Evolutionary conservation across 2,888 invertebrate genomes (phyloP).

Genomic region (Neria commutata): DNA sequence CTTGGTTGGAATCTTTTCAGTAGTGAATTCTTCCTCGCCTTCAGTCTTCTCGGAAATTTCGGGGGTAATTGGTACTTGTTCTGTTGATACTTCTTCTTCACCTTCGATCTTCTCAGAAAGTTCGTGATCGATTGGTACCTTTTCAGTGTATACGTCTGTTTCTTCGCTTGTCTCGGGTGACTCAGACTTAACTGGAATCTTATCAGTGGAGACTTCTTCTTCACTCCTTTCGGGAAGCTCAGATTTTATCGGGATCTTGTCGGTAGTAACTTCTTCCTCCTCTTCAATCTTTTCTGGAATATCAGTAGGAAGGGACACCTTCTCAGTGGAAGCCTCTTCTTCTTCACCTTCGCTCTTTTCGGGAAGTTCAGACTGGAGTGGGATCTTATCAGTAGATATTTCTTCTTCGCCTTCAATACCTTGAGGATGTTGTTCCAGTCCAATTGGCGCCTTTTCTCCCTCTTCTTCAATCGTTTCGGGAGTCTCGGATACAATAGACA

Average conservation of each 20-base stretch:
- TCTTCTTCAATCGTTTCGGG: slow-evolving; percentile 14
- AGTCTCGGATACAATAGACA: slow-evolving; percentile 7
- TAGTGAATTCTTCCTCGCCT: too few species aligned
- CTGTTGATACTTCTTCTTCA: too few species aligned
- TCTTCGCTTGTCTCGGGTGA: slow-evolving; percentile 15
- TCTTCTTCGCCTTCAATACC: neutral
- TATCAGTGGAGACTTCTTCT: neutral
- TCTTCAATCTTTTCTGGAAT: neutral
- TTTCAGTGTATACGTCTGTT: slow-evolving; percentile 13
- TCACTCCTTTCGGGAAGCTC: neutral
- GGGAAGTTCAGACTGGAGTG: neutral
- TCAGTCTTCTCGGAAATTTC: too few species aligned
- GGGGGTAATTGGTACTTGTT: too few species aligned
- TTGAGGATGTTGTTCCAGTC: too few species aligned
- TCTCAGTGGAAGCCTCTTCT: neutral
- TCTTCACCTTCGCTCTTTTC: neutral
- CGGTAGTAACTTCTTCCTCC: neutral
- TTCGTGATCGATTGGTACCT: too few species aligned
- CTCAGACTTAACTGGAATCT: slow-evolving; percentile 13
- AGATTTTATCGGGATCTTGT: neutral
- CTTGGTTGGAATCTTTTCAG: too few species aligned
- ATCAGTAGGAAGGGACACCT: neutral
- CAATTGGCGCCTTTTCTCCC: slow-evolving; percentile 13
- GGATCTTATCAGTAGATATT: neutral
- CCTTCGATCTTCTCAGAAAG: too few species aligned